Conservation (phyloP, 2,113 vertebrate species). For the Catagonus wagneri region DNA sequence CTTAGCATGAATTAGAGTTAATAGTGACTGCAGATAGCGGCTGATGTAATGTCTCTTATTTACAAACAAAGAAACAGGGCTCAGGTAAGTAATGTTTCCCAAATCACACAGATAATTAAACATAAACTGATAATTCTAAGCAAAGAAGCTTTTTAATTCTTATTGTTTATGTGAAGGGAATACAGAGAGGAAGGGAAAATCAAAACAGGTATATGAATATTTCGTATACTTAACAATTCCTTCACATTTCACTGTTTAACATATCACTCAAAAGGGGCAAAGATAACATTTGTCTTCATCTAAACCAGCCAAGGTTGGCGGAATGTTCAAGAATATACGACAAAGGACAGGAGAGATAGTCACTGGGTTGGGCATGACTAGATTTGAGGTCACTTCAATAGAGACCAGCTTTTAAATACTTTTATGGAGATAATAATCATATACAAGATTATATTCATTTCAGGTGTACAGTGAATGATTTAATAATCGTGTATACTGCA, state of each 20-base stretch:
- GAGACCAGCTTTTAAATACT: background rate
- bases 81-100: background rate
- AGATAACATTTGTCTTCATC: background rate
- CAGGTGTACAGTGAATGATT: background rate
- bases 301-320: background rate
- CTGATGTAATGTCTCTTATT: background rate
- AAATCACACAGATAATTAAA: conserved; percentile 14
- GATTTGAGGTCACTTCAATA: background rate
- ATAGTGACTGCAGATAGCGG: background rate
- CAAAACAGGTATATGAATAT: background rate
- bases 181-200: background rate
- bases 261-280: background rate
- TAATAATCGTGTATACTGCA: background rate
- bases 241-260: background rate
- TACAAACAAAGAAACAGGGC: background rate
- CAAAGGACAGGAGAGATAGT: background rate
- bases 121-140: background rate
- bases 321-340: background rate
- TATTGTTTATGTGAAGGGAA: background rate
- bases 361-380: background rate
- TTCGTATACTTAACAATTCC: background rate
- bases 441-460: background rate
- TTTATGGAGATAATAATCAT: background rate
- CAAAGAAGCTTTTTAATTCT: background rate
- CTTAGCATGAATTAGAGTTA: conserved; percentile 10